Evolutionary conservation across 2,888 invertebrate genomes (phyloP).

Genomic region (Lapara coniferarum): DNA sequence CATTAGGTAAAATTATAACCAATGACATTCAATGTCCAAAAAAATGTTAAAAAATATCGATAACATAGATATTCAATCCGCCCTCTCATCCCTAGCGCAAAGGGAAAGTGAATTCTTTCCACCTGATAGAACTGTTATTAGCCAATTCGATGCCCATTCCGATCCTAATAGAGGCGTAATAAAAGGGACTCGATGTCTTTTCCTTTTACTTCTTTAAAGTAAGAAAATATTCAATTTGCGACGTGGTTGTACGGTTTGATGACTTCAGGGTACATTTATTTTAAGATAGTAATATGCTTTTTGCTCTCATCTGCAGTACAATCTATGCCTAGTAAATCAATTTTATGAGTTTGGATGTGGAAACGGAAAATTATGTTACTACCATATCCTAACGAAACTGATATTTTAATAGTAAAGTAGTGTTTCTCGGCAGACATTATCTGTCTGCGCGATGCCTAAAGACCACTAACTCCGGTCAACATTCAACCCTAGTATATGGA

Average conservation of each 20-base stretch:
- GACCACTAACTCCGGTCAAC: too few species aligned
- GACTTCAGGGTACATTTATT: background rate
- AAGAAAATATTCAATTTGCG: conserved; percentile 66
- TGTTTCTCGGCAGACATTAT: too few species aligned
- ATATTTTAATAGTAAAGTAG: too few species aligned
- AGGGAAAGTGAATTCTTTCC: conserved; percentile 79
- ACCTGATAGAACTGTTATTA: conserved; percentile 83
- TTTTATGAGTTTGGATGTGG: too few species aligned
- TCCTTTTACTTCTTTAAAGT: conserved; percentile 56
- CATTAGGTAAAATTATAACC: too few species aligned
- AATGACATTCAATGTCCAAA: background rate
- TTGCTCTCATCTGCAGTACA: too few species aligned
- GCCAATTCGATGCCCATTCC: conserved; percentile 80
- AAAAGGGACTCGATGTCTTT: conserved; percentile 75
- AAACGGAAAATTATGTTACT: too few species aligned
- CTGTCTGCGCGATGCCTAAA: too few species aligned
- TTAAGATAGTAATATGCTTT: background rate
- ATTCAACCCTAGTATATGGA: too few species aligned
- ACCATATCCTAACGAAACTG: too few species aligned
- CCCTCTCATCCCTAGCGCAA: conserved; percentile 52
- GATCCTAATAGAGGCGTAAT: conserved; percentile 82
- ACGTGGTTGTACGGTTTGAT: conserved; percentile 26
- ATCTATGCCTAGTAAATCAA: too few species aligned
- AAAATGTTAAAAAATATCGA: conserved; percentile 32
- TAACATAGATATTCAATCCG: conserved; percentile 36